phyloP scores from a whole-genome alignment of 2,113 vertebrate species.

The Urocynchramus pylzowi region DNA sequence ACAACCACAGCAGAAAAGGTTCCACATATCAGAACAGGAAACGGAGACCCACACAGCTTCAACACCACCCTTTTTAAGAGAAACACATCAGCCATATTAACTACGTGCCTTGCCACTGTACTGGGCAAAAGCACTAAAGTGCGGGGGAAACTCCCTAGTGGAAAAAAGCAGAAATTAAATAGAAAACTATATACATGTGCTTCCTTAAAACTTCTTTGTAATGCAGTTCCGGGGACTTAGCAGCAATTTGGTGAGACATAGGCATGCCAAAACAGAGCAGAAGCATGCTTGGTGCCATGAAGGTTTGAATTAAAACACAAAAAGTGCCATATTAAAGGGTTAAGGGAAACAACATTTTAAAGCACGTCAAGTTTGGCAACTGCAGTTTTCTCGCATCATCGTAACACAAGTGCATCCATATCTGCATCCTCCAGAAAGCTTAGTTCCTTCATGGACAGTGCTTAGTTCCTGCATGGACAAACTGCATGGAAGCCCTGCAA shows the following conservation, averaged over 20 bases:
- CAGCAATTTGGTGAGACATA: neutral
- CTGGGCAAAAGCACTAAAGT: neutral
- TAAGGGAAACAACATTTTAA: neutral
- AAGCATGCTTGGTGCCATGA: rapidly evolving
- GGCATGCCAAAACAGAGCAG: rapidly evolving
- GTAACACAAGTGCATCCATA: rapidly evolving
- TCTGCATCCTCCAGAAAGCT: neutral
- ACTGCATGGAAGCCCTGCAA: rapidly evolving
- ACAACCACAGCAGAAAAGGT: neutral
- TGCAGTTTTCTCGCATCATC: neutral
- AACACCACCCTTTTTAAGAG: neutral
- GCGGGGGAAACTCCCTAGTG: neutral
- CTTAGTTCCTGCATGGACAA: no score
- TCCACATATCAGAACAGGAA: neutral
- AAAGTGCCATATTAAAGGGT: neutral
- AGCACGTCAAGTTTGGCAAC: neutral
- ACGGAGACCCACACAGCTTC: neutral
- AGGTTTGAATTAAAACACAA: neutral
- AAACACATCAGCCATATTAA: neutral
- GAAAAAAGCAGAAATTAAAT: neutral
- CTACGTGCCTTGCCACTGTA: neutral
- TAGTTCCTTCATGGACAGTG: neutral
- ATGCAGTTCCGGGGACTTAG: neutral
- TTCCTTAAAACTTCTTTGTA: neutral
- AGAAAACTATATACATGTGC: rapidly evolving